Evolutionary conservation across 2,113 vertebrate genomes (phyloP), one percentile per base, ranked within the genome.

Genomic region (Ptilorrhoa leucosticta): DNA sequence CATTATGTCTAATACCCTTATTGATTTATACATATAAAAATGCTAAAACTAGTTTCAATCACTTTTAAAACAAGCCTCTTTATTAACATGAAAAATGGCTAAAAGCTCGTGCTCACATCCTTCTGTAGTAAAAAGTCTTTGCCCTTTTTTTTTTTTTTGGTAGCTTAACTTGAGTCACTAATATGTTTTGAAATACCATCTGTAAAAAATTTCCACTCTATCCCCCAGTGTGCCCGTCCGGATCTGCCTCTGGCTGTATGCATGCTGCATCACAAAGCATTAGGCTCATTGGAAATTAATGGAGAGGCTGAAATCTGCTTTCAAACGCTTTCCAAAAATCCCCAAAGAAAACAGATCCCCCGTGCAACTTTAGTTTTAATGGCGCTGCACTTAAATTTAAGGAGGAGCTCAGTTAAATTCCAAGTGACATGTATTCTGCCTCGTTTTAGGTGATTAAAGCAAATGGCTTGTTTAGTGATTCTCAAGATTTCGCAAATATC

Each of bases 211-310:
- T 94, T 92, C 93, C 90, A 84, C 73, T 90, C 76, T 92, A 82
- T 92, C 88, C 95, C 94, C 89, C 33, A 45, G 95, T 89, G 96
- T 61, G 86, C 88, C 94, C 44, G 45, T 48, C 64, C 44, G 21
- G 89, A 89, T 89, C 77, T 79, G 94, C 96, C 96, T 28, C 58
- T 84, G 94, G 88, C 96, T 95, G 85, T 63, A 77, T 66, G 92
- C 93, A 85, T 24, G 79, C 82, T 86, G 94, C 92, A 94, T 95
- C 95, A 95, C 79, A 95, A 97, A 95, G 92, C 92, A 96, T 93
- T 94, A 95, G 81, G 37, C 76, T 95, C 94, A 92, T 84, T 89
- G 83, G 69, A 95, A 96, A 93, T 94, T 92, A 96, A 96, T 89
- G 73, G 90, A 82, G 86, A 92, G 73, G 53, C 72, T 78, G 80